These are phyloP conservation scores for Oscheius sp. DNA, from an alignment of 2,888 invertebrate genomes.

Conservation along the genomic window DNA sequence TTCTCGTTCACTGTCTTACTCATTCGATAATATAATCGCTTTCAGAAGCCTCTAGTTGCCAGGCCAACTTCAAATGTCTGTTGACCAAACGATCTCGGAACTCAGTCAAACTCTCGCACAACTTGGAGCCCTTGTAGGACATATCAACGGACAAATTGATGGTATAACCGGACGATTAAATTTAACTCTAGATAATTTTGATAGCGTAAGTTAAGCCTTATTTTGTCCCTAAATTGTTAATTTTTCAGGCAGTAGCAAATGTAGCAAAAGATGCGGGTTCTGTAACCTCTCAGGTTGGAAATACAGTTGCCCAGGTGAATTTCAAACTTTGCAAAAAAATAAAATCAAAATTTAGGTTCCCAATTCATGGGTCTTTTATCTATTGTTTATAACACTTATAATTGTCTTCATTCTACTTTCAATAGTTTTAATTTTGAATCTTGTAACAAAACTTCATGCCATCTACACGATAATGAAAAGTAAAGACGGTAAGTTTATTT, in stretches of 20 bases:
- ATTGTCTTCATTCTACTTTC: slow-evolving; percentile 66
- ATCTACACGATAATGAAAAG: slow-evolving; percentile 50
- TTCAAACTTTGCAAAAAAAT: not conserved
- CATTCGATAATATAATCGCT: not conserved
- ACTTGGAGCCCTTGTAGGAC: slow-evolving; percentile 63
- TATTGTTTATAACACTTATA: slow-evolving; percentile 66
- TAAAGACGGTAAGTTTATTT: slow-evolving; percentile 46
- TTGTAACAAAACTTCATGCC: slow-evolving; percentile 60
- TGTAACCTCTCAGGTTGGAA: slow-evolving; percentile 66
- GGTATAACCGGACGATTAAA: slow-evolving; percentile 67
- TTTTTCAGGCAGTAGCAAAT: slow-evolving; percentile 58
- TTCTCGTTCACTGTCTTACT: not conserved
- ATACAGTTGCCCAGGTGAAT: slow-evolving; percentile 63
- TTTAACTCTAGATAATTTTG: slow-evolving; percentile 66
- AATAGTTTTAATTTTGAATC: slow-evolving; percentile 61
- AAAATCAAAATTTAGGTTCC: slow-evolving; percentile 54
- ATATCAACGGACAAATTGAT: slow-evolving; percentile 66
- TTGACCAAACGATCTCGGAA: slow-evolving; percentile 67
- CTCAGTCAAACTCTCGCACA: slow-evolving; percentile 66
- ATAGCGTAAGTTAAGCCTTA: slow-evolving; percentile 37
- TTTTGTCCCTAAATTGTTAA: not conserved
- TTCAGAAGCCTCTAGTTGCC: not conserved
- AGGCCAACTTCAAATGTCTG: slow-evolving; percentile 52
- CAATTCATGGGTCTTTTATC: slow-evolving; percentile 68
- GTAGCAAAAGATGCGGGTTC: slow-evolving; percentile 65